Evolutionary conservation across 2,888 invertebrate genomes (phyloP).

Genomic region (Cynaeus angustus): DNA sequence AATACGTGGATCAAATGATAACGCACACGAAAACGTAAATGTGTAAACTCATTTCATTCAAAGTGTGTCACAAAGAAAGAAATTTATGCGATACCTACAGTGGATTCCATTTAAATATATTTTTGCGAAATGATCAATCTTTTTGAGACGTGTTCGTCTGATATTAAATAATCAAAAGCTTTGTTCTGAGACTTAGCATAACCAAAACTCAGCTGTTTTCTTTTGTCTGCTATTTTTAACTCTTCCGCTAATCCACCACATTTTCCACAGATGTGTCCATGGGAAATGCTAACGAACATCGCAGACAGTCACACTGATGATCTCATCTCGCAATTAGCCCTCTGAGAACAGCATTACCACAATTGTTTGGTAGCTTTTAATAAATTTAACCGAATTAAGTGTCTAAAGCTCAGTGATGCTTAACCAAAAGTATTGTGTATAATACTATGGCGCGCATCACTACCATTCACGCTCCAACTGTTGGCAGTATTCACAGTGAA

Average conservation of each 20-base stretch:
- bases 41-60: neutral
- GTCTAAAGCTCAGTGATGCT: neutral
- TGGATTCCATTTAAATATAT: too few species aligned
- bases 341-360: neutral
- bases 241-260: slow-evolving; percentile 3
- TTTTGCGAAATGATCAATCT: too few species aligned
- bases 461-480: slow-evolving; percentile 10
- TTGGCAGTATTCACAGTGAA: slow-evolving; percentile 15
- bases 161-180: too few species aligned
- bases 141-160: too few species aligned
- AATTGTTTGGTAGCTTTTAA: neutral
- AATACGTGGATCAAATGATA: slow-evolving; percentile 17
- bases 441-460: neutral
- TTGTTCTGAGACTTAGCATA: too few species aligned
- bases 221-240: slow-evolving; percentile 1
- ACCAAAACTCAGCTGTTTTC: too few species aligned
- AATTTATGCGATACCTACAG: too few species aligned
- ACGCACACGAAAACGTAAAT: slow-evolving; percentile 19
- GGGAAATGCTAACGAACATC: slow-evolving; percentile 36
- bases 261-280: slow-evolving; percentile 21
- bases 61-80: too few species aligned
- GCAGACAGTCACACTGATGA: slow-evolving; percentile 27
- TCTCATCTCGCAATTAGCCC: slow-evolving; percentile 30
- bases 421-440: slow-evolving; percentile 1
- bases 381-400: neutral